These are phyloP conservation scores for Sebastes dallii DNA, from an alignment of 2,797 vertebrate genomes.

Conservation along the genomic window DNA sequence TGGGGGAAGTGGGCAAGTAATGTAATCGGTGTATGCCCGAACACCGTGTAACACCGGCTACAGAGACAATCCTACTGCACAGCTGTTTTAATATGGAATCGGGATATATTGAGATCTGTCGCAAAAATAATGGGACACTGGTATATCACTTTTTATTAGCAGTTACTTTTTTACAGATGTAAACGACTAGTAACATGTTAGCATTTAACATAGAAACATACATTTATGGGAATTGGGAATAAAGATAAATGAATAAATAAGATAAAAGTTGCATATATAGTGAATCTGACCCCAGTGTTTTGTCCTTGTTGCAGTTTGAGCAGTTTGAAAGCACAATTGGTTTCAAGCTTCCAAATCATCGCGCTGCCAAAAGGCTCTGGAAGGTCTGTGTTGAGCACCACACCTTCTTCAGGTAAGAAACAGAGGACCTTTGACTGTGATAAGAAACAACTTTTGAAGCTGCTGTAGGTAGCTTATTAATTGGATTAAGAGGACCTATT, in stretches of 20 bases:
- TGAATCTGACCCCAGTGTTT: constrained; percentile 3
- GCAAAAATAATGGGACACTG: no score
- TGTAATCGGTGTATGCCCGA: no score
- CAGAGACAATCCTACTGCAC: no score
- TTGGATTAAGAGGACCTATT: no score
- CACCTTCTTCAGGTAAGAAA: constrained; percentile 95
- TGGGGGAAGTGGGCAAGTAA: no score
- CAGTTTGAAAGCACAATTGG: constrained; percentile 99
- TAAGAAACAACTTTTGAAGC: constrained; percentile 51
- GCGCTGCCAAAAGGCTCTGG: constrained; percentile 97
- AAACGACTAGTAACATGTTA: not conserved
- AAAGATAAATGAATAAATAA: not conserved
- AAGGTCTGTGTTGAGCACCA: constrained; percentile 99
- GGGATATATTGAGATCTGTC: no score
- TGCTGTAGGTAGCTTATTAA: not conserved
- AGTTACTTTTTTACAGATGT: not conserved
- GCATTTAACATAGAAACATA: not conserved
- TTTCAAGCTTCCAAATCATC: constrained; percentile 97
- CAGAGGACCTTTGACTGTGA: not conserved
- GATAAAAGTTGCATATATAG: not conserved
- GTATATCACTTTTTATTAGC: not conserved
- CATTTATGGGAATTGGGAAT: not conserved
- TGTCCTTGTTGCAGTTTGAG: constrained; percentile 87
- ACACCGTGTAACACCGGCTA: no score
- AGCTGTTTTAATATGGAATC: not conserved